A percentile compares a stretch with the other conserved stretches of the same genome.
Conservation (phyloP, 1,140 invertebrate genomes). For the Saxidomus purpurata region DNA sequence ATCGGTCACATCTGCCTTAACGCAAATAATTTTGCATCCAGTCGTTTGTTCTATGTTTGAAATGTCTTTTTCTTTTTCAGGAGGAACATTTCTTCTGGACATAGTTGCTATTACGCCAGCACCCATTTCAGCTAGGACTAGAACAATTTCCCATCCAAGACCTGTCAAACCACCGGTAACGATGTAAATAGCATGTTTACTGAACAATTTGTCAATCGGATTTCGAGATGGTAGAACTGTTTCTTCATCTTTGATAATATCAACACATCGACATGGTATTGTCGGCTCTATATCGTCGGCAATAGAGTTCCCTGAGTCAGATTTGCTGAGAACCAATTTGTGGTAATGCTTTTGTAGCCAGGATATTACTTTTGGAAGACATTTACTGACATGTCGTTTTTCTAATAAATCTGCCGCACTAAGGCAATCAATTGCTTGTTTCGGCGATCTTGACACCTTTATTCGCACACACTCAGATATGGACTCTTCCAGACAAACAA, state of each 20-base stretch:
- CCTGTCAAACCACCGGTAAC: constrained; percentile 80
- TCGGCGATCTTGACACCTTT: not conserved
- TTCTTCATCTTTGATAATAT: not conserved
- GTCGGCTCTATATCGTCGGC: not conserved
- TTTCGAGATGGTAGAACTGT: not conserved
- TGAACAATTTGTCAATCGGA: constrained; percentile 49
- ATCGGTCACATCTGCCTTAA: constrained; percentile 66
- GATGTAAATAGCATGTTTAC: constrained; percentile 71
- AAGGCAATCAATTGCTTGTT: not conserved
- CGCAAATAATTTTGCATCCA: constrained; percentile 59
- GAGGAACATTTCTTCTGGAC: constrained; percentile 65
- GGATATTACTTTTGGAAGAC: not conserved
- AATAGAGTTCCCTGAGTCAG: not conserved
- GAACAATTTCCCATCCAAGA: constrained; percentile 77
- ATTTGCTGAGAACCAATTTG: not conserved
- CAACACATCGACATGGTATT: not conserved
- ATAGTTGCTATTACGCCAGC: constrained; percentile 74
- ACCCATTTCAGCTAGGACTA: constrained; percentile 72
- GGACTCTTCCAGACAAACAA: constrained; percentile 1
- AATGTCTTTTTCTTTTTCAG: constrained; percentile 63
- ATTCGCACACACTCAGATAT: not conserved
- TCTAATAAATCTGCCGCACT: not conserved
- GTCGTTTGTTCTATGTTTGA: constrained; percentile 43
- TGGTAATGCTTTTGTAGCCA: constrained; percentile 6
- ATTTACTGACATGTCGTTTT: not conserved